Conservation (phyloP, 2,797 vertebrate genomes). For the Poecile montanus region DNA sequence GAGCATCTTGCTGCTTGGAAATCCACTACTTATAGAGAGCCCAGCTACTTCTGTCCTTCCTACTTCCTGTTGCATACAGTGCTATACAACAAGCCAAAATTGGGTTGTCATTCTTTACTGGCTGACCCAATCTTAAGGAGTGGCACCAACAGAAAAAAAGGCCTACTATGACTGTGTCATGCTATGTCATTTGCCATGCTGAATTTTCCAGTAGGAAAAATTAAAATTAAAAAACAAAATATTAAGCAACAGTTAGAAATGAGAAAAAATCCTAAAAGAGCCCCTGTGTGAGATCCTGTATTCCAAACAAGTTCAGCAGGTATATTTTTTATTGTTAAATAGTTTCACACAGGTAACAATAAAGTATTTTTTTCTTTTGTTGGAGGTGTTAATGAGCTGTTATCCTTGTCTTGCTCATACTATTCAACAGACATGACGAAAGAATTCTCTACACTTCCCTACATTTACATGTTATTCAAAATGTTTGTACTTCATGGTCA, state of each 20-base stretch:
- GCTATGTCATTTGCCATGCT: not conserved
- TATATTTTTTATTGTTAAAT: not conserved
- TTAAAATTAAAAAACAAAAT: not conserved
- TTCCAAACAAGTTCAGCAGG: not conserved
- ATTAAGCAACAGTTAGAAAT: not conserved
- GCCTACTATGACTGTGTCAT: not conserved
- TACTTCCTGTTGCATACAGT: not conserved
- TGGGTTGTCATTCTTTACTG: not conserved
- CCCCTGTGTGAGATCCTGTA: not conserved
- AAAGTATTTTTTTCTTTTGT: not conserved
- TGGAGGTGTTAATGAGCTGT: not conserved
- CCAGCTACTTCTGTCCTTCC: not conserved
- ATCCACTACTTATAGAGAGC: not conserved
- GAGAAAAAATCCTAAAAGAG: not conserved
- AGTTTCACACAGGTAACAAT: not conserved
- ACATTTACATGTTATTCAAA: not conserved
- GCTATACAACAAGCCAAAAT: not conserved
- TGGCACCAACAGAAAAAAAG: not conserved
- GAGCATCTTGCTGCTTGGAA: not conserved
- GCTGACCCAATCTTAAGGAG: not conserved
- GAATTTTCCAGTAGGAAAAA: not conserved
- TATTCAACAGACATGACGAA: not conserved
- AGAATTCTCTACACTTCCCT: not conserved
- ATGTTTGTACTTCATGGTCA: not conserved
- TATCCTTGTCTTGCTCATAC: not conserved